phyloP scores from a whole-genome alignment of 30 jellyfish, hydroid and myxozoan genomes.

The Hydra vulgaris region DNA sequence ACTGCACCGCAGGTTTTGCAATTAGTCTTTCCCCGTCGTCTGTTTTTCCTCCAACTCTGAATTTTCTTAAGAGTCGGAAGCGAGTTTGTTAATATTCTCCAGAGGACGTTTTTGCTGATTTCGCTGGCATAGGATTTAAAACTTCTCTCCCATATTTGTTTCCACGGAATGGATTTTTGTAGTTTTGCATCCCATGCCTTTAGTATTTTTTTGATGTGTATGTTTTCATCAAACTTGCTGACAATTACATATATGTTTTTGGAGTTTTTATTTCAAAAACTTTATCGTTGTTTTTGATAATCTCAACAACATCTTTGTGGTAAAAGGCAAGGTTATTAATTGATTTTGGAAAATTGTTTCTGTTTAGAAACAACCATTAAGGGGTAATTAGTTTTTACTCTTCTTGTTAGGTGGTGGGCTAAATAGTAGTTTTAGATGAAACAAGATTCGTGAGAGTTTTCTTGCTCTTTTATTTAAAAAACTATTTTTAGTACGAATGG shows the following conservation, averaged over 20 bases:
- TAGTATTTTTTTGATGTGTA: no score
- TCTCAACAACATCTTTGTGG: not conserved
- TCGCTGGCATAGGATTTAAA: not conserved
- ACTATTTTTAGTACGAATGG: no score
- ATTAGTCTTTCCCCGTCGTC: not conserved
- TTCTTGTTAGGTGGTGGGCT: not conserved
- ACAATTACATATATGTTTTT: no score
- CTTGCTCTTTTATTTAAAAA: no score
- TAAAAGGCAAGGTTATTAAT: not conserved
- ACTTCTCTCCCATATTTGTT: not conserved
- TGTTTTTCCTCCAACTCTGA: not conserved
- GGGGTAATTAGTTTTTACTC: not conserved
- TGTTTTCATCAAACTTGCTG: not conserved
- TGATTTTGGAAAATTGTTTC: not conserved
- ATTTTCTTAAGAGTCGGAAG: not conserved
- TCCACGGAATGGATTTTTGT: not conserved
- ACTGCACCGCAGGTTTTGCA: not conserved
- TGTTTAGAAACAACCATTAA: not conserved
- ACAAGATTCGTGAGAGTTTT: not conserved
- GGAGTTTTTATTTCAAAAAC: not conserved
- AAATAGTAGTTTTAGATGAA: not conserved
- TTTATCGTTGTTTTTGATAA: not conserved
- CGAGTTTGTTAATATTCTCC: no score
- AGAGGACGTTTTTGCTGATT: not conserved
- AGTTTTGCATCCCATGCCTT: not conserved